Conservation (phyloP, 2,888 invertebrate genomes). For the Lochmaea capreae region DNA sequence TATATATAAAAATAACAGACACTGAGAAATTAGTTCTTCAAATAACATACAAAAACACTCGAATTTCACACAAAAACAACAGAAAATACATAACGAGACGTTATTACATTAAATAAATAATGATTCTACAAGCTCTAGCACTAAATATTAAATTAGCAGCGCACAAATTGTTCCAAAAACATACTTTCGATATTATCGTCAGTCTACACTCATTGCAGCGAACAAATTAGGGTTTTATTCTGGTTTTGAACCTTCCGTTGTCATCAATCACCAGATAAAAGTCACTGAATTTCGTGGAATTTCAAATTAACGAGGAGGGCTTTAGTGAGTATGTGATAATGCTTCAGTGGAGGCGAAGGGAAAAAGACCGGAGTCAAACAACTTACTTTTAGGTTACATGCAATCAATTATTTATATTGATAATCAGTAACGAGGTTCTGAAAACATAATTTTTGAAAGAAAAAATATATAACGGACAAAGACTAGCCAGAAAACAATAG, state of each 20-base stretch:
- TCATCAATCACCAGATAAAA: slow-evolving; percentile 36
- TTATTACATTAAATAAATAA: background rate
- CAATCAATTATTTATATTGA: no score
- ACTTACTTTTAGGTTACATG: no score
- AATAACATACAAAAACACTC: no score
- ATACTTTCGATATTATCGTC: slow-evolving; percentile 38
- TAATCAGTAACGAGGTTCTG: no score
- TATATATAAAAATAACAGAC: no score
- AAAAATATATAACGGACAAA: no score
- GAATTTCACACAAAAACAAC: no score
- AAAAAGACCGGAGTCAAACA: no score
- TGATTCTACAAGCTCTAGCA: background rate
- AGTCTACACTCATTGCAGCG: slow-evolving; percentile 36
- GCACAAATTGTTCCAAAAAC: slow-evolving; percentile 5
- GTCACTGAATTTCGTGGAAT: slow-evolving; percentile 26
- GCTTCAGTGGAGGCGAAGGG: background rate
- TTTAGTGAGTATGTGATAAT: background rate
- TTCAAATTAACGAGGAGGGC: slow-evolving; percentile 13
- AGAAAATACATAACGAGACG: no score
- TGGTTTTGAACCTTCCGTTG: slow-evolving; percentile 28
- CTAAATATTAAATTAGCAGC: background rate
- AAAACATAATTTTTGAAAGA: no score
- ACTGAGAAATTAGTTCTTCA: no score
- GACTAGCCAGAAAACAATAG: no score
- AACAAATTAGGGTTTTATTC: slow-evolving; percentile 40